Percentiles rank a stretch among this genome's conserved stretches.
Evolutionary conservation across 2,888 invertebrate genomes (phyloP).

Genomic region (Malthinus seriepunctatus): DNA sequence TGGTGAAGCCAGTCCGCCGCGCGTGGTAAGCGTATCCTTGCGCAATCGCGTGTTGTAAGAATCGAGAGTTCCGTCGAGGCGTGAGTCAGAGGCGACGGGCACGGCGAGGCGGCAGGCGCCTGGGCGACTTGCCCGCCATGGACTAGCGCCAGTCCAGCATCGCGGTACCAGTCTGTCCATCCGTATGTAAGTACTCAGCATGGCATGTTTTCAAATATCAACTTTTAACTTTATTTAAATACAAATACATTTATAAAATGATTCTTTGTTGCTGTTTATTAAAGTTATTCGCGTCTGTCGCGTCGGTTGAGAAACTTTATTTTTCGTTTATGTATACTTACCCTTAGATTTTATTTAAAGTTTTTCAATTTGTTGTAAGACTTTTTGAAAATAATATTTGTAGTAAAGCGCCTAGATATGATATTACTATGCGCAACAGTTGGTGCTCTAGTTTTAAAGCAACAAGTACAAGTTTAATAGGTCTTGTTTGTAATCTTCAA

Average conservation of each 20-base stretch:
- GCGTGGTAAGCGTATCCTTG: conserved; percentile 47
- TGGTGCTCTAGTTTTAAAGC: conserved; percentile 6
- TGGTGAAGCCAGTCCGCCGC: conserved; percentile 44
- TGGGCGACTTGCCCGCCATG: conserved; percentile 47
- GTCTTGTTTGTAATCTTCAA: background rate
- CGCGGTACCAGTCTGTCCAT: conserved; percentile 47
- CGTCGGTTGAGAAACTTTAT: no score
- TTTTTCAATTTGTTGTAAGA: background rate
- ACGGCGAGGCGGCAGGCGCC: conserved; percentile 53
- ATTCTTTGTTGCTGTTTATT: no score
- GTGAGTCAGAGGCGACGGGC: conserved; percentile 53
- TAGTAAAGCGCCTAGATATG: no score
- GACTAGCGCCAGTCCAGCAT: conserved; percentile 48
- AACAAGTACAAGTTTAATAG: conserved; percentile 6
- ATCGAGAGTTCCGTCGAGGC: conserved; percentile 31
- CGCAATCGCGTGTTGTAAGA: conserved; percentile 45
- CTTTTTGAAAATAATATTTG: no score
- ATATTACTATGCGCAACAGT: conserved; percentile 10
- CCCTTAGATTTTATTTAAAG: background rate
- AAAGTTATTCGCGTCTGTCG: no score
- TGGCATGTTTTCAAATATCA: conserved; percentile 10
- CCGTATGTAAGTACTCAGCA: conserved; percentile 45
- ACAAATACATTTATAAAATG: no score
- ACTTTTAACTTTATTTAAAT: background rate
- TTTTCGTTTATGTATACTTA: no score